Evolutionary conservation across 64 coral and sea anemone species (phyloP), one percentile per base, ranked within the genome.

Genomic region (Stylophora pistillata): DNA sequence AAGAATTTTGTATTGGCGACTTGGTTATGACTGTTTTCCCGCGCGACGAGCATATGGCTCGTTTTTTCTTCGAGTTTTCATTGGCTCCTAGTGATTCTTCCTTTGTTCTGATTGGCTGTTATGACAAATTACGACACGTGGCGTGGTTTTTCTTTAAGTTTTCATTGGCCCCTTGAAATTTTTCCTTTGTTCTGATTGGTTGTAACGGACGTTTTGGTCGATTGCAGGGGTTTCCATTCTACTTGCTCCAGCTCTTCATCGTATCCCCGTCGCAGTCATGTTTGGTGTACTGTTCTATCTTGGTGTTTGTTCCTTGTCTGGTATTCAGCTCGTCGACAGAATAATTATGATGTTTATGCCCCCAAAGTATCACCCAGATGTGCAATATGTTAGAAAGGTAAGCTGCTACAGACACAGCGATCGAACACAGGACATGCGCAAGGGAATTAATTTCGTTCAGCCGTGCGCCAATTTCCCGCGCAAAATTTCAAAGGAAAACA

Each of bases 341-440:
- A 54, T 92, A 1, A 95, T 99, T 4, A 99, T 99, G 97, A 80
- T 99, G 72, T 95, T 99, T 34, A 99, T 95, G 87, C 97, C 97
- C 1, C 93, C 93, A 9, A 99, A 99, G 79, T 94, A 99, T 56
- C 94, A 99, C 78, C 97, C 97, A 25, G 97, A 99, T 87, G 91
- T 95, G 30, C 75, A 88, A 23, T 99, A 94, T n/a, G 97, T 99
- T 4, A 95, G 97, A 81, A 99, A 99, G 97, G 97, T 99, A 73
- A 68, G 60, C 13, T 72, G 23, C 76, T 3, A 13, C 28, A 20
- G 18, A 21, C 58, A 57, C 58, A 69, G 21, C 30, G 21, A 25
- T 30, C 37, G 1, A 47, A 7, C 37, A 7, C 7, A 7, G 37
- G 37, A 7, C 37, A 47, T 47, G 1, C 37, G 37, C 37, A 7